Conservation (phyloP, 2,113 vertebrate species). For the Todiramphus saurophagus region DNA sequence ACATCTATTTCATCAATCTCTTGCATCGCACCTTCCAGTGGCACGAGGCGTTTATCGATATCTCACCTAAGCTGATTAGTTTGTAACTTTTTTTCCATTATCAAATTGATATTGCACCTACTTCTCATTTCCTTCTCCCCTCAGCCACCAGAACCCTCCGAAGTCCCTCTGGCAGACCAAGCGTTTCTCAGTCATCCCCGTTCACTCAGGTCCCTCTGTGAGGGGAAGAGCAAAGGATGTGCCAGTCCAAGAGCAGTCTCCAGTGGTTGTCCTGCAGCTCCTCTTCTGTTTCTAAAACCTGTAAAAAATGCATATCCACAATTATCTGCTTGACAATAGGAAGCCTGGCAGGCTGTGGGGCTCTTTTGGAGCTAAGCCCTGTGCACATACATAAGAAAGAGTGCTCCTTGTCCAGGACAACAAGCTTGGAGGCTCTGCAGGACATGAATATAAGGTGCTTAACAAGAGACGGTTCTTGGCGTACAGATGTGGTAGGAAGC, state of each 20-base stretch:
- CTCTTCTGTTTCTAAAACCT: background rate
- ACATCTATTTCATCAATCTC: background rate
- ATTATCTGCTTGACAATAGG: background rate
- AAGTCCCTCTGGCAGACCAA: rapidly evolving
- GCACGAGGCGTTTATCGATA: background rate
- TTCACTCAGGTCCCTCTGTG: background rate
- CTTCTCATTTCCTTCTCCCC: background rate
- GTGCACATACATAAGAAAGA: background rate
- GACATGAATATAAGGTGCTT: background rate
- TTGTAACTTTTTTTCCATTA: background rate
- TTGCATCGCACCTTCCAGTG: background rate
- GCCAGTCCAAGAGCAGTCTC: background rate
- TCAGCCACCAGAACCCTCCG: background rate
- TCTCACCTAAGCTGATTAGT: background rate
- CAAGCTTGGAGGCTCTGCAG: background rate
- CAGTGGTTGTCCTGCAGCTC: background rate
- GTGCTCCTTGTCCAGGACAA: background rate
- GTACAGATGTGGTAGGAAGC: background rate
- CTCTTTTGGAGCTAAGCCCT: background rate
- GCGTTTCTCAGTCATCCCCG: background rate
- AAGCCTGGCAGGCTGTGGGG: background rate
- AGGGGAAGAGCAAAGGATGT: background rate
- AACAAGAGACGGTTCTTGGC: background rate
- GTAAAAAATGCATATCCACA: rapidly evolving
- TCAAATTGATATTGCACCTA: background rate